phyloP scores from a whole-genome alignment of 92 coral and sea anemone species.

The Bergia sp. region DNA sequence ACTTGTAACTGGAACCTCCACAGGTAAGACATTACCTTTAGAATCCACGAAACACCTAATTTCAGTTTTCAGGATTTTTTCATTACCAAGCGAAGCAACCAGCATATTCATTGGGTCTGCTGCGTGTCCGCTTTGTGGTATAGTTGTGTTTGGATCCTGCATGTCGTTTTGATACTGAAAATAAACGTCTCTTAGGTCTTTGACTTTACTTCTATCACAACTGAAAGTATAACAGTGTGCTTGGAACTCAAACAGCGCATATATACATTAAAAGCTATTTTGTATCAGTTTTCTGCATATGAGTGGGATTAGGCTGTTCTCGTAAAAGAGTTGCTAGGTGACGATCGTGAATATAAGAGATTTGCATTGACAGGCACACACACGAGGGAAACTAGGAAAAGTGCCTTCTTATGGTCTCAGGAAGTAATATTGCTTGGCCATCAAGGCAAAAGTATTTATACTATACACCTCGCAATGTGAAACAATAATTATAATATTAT shows the following conservation, averaged over 20 bases:
- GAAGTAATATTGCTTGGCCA: too few species aligned
- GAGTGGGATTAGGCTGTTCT: background rate
- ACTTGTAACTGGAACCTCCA: constrained; percentile 19
- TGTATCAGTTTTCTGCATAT: background rate
- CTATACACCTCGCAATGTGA: too few species aligned
- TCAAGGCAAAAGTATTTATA: too few species aligned
- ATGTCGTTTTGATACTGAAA: background rate
- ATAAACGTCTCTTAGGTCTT: background rate
- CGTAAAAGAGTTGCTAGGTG: background rate
- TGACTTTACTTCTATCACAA: background rate
- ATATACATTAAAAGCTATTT: too few species aligned
- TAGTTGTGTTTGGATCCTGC: background rate
- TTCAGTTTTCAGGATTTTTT: constrained; percentile 15
- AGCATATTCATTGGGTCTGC: background rate
- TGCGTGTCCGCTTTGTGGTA: background rate
- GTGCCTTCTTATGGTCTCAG: too few species aligned
- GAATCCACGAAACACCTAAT: constrained; percentile 35
- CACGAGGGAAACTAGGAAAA: too few species aligned
- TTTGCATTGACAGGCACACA: background rate
- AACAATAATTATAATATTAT: too few species aligned
- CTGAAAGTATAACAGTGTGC: background rate
- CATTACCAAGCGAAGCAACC: background rate
- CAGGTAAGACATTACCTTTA: constrained; percentile 23
- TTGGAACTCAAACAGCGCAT: background rate
- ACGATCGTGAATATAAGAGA: background rate